phyloP scores from a whole-genome alignment of 1,140 invertebrate species.

The Drosophila kurseongensis region DNA sequence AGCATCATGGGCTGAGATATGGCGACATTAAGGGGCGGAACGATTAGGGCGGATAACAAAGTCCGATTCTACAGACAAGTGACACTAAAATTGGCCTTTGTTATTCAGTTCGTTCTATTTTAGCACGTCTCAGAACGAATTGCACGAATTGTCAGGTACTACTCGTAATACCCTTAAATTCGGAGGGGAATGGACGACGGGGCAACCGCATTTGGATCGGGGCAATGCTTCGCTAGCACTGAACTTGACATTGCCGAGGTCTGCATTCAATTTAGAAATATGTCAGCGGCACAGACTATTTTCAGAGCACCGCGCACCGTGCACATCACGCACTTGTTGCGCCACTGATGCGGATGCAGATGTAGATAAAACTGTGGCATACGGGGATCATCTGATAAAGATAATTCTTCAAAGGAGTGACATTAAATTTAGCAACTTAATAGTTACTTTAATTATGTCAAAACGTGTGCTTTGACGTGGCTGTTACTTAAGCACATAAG shows the following conservation, averaged over 20 bases:
- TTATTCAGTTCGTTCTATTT: slow-evolving; percentile 48
- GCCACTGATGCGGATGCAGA: slow-evolving; percentile 11
- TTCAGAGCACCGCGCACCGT: slow-evolving; percentile 44
- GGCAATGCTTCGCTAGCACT: slow-evolving; percentile 59
- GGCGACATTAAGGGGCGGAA: slow-evolving; percentile 25
- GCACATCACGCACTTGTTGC: slow-evolving; percentile 60
- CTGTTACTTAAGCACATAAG: no score
- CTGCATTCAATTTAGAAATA: slow-evolving; percentile 79
- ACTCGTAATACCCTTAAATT: slow-evolving; percentile 7
- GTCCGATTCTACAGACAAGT: slow-evolving; percentile 54
- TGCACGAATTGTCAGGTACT: slow-evolving; percentile 50
- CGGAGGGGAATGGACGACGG: not conserved
- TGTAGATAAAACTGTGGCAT: slow-evolving; percentile 1
- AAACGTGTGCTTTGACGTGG: no score
- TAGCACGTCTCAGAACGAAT: slow-evolving; percentile 64
- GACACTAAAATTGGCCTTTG: slow-evolving; percentile 72
- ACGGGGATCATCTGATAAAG: not conserved
- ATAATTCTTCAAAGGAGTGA: not conserved
- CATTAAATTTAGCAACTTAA: no score
- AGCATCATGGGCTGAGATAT: slow-evolving; percentile 25
- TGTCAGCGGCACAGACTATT: slow-evolving; percentile 65
- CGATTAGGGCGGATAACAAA: slow-evolving; percentile 51
- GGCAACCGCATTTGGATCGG: slow-evolving; percentile 24
- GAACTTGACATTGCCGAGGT: slow-evolving; percentile 75
- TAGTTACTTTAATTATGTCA: no score